phyloP scores from a whole-genome alignment of 2,888 invertebrate species.

The Caenorhabditis sinica region DNA sequence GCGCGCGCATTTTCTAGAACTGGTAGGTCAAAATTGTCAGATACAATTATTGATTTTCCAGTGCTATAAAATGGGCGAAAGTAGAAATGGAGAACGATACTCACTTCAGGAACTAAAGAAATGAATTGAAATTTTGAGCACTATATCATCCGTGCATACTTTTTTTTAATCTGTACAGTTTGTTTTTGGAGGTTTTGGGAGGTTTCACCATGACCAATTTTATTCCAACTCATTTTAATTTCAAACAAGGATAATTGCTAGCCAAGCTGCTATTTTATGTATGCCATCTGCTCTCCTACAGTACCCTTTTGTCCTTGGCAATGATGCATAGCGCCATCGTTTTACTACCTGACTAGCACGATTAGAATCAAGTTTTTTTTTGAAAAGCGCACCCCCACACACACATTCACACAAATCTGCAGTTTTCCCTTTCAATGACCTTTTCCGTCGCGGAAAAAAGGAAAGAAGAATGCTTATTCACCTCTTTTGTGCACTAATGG shows the following conservation, averaged over 20 bases:
- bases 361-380: constrained; percentile 56
- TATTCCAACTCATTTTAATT: not conserved
- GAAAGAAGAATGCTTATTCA: constrained; percentile 9
- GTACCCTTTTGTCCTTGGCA: constrained; percentile 30
- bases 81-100: no score
- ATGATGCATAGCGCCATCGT: constrained; percentile 30
- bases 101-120: no score
- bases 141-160: no score
- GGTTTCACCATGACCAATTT: constrained; percentile 4
- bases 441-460: constrained; percentile 15
- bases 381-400: not conserved
- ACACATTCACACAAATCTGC: not conserved
- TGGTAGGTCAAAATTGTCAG: no score
- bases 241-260: not conserved
- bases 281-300: constrained; percentile 13
- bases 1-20: no score
- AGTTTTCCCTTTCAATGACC: constrained; percentile 28
- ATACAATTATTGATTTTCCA: no score
- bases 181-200: not conserved
- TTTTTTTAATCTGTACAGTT: no score
- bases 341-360: constrained; percentile 47
- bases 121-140: no score
- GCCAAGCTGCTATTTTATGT: no score
- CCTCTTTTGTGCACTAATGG: constrained; percentile 68
- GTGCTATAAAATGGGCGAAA: no score